Percentiles rank a stretch among this genome's conserved stretches.
Conservation (phyloP, 2,113 vertebrate species). For the Furnarius figulus region DNA sequence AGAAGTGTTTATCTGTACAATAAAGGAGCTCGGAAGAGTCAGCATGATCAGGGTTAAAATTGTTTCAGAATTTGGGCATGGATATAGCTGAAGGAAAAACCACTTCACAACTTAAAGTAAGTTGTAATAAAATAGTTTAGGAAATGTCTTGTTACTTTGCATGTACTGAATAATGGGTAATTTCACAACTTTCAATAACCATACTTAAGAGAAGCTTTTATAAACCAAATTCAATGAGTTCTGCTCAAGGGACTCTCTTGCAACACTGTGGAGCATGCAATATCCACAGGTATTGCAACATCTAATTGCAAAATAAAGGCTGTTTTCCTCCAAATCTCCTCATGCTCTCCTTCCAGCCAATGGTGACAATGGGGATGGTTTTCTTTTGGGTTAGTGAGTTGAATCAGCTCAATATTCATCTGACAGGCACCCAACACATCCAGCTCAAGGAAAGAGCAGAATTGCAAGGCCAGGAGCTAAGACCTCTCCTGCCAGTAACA, state of each 20-base stretch:
- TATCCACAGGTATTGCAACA: conserved; percentile 64
- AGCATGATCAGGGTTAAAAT: not conserved
- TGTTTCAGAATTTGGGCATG: not conserved
- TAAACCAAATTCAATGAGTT: conserved; percentile 43
- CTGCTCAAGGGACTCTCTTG: conserved; percentile 57
- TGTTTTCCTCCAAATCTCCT: conserved; percentile 9
- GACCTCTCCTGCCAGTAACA: not conserved
- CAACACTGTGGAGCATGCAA: conserved; percentile 38
- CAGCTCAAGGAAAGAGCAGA: not conserved
- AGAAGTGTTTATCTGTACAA: not conserved
- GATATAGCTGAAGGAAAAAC: not conserved
- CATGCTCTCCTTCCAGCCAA: not conserved
- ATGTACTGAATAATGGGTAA: conserved; percentile 1
- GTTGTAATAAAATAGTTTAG: not conserved
- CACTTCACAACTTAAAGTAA: not conserved
- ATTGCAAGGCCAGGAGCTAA: not conserved
- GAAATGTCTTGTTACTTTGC: not conserved
- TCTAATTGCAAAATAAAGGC: conserved; percentile 55
- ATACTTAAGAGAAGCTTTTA: conserved; percentile 20
- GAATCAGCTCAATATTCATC: not conserved
- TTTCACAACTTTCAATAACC: conserved; percentile 45
- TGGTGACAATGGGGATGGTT: not conserved
- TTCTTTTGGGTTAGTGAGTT: not conserved
- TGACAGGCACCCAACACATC: not conserved
- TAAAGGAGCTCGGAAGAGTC: not conserved